Percentiles rank a stretch among this genome's conserved stretches.
These are phyloP conservation scores for Poeciliopsis infans DNA, from an alignment of 2,797 vertebrate genomes.

Conservation along the genomic window DNA sequence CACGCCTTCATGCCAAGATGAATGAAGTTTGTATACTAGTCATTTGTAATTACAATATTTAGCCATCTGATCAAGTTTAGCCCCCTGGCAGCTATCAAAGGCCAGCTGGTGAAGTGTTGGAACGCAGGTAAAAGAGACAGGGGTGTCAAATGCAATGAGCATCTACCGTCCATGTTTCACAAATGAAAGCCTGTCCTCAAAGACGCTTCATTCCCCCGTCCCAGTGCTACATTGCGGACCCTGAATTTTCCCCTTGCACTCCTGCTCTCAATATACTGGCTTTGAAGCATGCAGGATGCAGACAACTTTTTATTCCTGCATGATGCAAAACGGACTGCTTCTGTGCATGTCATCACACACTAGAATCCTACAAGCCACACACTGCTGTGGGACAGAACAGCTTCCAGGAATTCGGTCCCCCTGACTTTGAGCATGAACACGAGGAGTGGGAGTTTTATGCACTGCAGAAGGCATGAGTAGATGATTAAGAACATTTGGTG, in stretches of 20 bases:
- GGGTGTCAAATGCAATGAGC: slow-evolving; percentile 75
- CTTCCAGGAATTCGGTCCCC: slow-evolving; percentile 29
- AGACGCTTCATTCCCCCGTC: slow-evolving; percentile 28
- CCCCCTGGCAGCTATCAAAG: slow-evolving; percentile 71
- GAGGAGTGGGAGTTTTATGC: slow-evolving; percentile 57
- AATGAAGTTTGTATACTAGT: slow-evolving; percentile 73
- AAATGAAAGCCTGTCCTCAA: slow-evolving; percentile 48
- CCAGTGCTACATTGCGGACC: slow-evolving; percentile 39
- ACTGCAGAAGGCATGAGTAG: slow-evolving; percentile 69
- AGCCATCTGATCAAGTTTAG: slow-evolving; percentile 71
- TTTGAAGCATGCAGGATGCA: slow-evolving; percentile 83
- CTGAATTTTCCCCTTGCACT: slow-evolving; percentile 47
- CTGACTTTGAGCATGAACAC: slow-evolving; percentile 68
- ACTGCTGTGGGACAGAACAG: slow-evolving; percentile 40
- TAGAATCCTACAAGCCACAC: slow-evolving; percentile 62
- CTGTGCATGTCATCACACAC: slow-evolving; percentile 74
- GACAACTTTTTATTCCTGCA: slow-evolving; percentile 78
- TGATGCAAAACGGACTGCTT: slow-evolving; percentile 76
- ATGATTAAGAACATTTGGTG: slow-evolving; percentile 43
- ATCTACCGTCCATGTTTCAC: slow-evolving; percentile 60
- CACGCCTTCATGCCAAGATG: slow-evolving; percentile 61
- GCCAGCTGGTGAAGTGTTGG: slow-evolving; percentile 66
- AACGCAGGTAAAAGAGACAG: slow-evolving; percentile 76
- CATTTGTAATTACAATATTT: slow-evolving; percentile 77
- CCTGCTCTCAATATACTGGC: slow-evolving; percentile 87